These are phyloP conservation scores for Prionailurus bengalensis DNA, from an alignment of 2,113 vertebrate genomes.

Conservation along the genomic window DNA sequence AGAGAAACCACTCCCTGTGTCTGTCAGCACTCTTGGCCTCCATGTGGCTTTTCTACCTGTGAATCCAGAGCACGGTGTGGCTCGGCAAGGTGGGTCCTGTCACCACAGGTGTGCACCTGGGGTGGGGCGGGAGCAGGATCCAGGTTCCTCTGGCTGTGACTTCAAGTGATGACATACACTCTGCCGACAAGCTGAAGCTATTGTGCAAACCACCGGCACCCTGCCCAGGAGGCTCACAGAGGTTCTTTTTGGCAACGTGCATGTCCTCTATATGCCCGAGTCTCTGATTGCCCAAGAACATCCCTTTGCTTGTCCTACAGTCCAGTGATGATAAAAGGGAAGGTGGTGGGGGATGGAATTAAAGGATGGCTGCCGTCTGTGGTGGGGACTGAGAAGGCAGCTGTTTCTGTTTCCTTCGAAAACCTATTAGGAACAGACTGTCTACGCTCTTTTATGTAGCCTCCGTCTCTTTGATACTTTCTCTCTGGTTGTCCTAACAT, in stretches of 20 bases:
- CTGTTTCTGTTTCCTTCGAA: not conserved
- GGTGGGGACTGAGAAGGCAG: not conserved
- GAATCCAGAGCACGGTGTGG: not conserved
- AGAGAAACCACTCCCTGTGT: not conserved
- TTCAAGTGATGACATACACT: accelerated
- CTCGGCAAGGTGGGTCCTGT: not conserved
- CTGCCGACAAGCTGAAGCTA: not conserved
- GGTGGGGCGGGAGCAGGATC: not conserved
- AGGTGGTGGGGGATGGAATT: not conserved
- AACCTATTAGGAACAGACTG: not conserved
- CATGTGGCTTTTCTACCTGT: not conserved
- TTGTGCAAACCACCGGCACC: accelerated
- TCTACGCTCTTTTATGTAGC: not conserved
- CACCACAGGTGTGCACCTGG: not conserved
- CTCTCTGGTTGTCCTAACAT: not conserved
- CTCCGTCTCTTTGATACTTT: not conserved
- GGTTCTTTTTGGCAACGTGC: not conserved
- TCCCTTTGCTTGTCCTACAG: not conserved
- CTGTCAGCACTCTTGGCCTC: not conserved
- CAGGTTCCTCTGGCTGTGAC: not conserved
- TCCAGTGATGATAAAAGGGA: not conserved
- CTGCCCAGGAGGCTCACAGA: not conserved
- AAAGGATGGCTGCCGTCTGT: not conserved
- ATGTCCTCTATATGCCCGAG: not conserved
- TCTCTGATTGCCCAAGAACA: not conserved